Percentiles rank a stretch among this genome's conserved stretches.
Conservation (phyloP, 2,113 vertebrate genomes). For the Callipepla californica region DNA sequence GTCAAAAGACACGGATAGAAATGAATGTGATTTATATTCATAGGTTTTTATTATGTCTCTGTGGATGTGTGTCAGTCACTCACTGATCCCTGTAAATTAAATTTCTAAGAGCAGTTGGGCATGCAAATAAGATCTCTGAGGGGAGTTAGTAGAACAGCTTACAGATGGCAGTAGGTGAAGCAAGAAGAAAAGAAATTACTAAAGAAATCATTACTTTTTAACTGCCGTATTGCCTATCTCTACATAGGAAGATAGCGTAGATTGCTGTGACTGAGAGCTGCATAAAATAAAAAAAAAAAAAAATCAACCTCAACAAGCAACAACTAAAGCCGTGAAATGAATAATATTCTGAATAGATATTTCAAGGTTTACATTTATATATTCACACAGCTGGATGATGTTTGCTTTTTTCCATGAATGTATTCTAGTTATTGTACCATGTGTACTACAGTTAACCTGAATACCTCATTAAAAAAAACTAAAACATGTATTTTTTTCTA, state of each 20-base stretch:
- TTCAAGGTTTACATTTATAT: not conserved
- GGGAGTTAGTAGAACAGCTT: not conserved
- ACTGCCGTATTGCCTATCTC: not conserved
- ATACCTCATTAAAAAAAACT: not conserved
- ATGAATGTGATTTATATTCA: constrained; percentile 47
- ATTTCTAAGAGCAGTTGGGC: constrained; percentile 35
- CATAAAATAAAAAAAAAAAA: not conserved
- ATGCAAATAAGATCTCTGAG: constrained; percentile 23
- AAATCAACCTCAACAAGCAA: not conserved
- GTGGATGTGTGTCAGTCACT: constrained; percentile 28
- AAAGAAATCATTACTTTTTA: constrained; percentile 17
- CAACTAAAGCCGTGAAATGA: not conserved
- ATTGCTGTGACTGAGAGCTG: not conserved
- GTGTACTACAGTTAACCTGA: not conserved
- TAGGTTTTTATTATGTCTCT: constrained; percentile 7
- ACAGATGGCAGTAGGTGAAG: not conserved
- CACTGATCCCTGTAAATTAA: constrained; percentile 35
- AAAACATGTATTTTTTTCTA: not conserved
- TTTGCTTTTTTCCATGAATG: not conserved
- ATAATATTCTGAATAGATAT: not conserved
- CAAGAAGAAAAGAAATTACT: not conserved
- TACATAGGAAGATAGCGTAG: not conserved
- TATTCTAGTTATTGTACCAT: not conserved
- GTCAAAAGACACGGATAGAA: not conserved
- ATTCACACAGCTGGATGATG: not conserved